These are phyloP conservation scores for Amblyopsis hoosieri DNA, from an alignment of 2,797 vertebrate genomes.

Conservation along the genomic window DNA sequence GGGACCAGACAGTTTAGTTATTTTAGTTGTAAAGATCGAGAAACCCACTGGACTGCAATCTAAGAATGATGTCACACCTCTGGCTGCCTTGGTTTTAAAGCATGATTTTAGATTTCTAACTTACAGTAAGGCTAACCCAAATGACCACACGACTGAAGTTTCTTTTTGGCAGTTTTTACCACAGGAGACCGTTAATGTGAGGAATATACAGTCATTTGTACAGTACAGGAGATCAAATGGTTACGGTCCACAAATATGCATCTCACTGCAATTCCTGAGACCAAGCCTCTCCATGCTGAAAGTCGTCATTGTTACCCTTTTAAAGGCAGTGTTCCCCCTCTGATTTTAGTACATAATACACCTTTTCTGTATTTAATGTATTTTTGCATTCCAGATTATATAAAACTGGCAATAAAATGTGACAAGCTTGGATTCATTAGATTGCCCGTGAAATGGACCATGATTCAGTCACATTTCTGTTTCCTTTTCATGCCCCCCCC, in stretches of 20 bases:
- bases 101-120: no score
- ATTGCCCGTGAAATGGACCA: conserved; percentile 16
- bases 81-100: no score
- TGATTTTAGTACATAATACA: conserved; percentile 33
- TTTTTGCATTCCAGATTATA: conserved; percentile 53
- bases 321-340: conserved; percentile 54
- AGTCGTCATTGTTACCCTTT: conserved; percentile 53
- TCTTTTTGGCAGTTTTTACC: no score
- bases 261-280: conserved; percentile 21
- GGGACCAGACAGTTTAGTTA: no score
- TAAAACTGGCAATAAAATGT: conserved; percentile 54
- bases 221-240: conserved; percentile 16
- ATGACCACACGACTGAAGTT: no score
- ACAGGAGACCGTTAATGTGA: no score
- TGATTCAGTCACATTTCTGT: conserved; percentile 43
- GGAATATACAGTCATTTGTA: conserved; percentile 15
- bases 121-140: no score
- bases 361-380: conserved; percentile 52
- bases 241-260: conserved; percentile 31
- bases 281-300: conserved; percentile 48
- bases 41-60: no score
- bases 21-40: no score
- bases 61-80: no score
- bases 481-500: conserved; percentile 37
- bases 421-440: conserved; percentile 19